Base-by-base conservation (phyloP, 2,888 invertebrate genomes). In the Zaprionus lineosus region DNA sequence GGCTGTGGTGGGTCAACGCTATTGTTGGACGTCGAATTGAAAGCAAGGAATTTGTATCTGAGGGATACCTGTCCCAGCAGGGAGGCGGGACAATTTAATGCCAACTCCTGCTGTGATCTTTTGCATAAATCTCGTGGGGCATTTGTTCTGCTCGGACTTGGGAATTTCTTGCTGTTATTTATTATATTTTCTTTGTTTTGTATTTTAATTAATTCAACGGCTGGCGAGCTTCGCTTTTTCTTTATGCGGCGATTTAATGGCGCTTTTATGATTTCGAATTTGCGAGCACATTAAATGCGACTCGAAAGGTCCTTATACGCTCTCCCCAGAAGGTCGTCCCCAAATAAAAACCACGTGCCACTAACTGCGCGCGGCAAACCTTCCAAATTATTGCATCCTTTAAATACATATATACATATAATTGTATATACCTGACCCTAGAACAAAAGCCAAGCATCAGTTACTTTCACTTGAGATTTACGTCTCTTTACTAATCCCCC, bases 11-110 rank as follows among this genome's bases (percentile, higher is more conserved):
- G 86, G 68, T 86, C 76, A 59, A 73, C 72, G 78, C 84, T 84
- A 76, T 88, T 87, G 70, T 86, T 82, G 72, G 84, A 81, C 51
- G 86, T 70, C 52, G 81, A 87, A 78, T 86, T 88, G 2, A 24
- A 4, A 6, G 8, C 16, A 37, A 37, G 16, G 34, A 37, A 37
- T n/a, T 24, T 24, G n/a, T n/a, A 6, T 8, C 24, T 1, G 24
- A 21, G 4, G n/a, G 3, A 5, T 21, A 21, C 4, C 4, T 21
- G 14, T 33, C 15, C 5, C 34, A 8, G 2, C 14, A 29, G 12
- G 29, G 9, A 19, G 14, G 26, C 24, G 21, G 18, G 16, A 18
- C 43, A 52, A 73, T 53, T 62, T 70, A 36, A 59, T 71, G 36
- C 31, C 51, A 51, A 59, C 55, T 63, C 37, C 48, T 50, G 72